Evolutionary conservation across 2,888 invertebrate species (phyloP).

Genomic region (Beris chalybata): DNA sequence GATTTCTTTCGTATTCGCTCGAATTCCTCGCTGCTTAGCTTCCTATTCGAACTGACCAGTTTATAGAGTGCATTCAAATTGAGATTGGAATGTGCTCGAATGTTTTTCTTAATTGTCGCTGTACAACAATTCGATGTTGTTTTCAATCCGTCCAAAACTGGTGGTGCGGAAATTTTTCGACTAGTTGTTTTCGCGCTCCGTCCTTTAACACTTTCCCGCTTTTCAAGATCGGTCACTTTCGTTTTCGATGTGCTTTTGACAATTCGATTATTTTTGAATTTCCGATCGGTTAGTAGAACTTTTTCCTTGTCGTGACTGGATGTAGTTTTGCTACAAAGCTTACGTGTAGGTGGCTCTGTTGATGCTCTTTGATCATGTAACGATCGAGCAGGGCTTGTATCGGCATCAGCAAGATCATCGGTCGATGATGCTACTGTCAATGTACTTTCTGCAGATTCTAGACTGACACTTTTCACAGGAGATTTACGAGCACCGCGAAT

Average conservation of each 20-base stretch:
- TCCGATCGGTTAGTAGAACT: constrained; percentile 50
- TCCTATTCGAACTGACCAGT: constrained; percentile 47
- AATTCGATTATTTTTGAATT: constrained; percentile 52
- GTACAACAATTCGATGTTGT: constrained; percentile 31
- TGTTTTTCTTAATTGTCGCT: constrained; percentile 24
- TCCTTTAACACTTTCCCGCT: constrained; percentile 43
- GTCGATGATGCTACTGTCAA: constrained; percentile 7
- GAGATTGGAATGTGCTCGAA: constrained; percentile 44
- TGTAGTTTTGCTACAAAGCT: constrained; percentile 1
- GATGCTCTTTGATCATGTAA: constrained; percentile 15
- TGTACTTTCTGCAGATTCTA: constrained; percentile 32
- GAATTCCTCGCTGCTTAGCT: constrained; percentile 49
- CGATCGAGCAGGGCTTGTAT: not conserved
- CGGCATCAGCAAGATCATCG: constrained; percentile 21
- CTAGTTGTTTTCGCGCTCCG: constrained; percentile 42
- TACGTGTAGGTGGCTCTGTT: constrained; percentile 25
- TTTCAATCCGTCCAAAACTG: constrained; percentile 37
- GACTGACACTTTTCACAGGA: constrained; percentile 36
- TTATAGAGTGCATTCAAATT: constrained; percentile 51
- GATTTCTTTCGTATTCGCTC: constrained; percentile 49
- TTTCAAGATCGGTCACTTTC: constrained; percentile 47
- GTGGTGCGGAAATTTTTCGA: constrained; percentile 46
- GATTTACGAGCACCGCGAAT: constrained; percentile 44
- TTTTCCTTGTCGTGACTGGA: constrained; percentile 46
- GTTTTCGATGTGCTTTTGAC: constrained; percentile 52